Conservation (phyloP, 2,888 invertebrate species). For the Lamellibrachia satsuma region DNA sequence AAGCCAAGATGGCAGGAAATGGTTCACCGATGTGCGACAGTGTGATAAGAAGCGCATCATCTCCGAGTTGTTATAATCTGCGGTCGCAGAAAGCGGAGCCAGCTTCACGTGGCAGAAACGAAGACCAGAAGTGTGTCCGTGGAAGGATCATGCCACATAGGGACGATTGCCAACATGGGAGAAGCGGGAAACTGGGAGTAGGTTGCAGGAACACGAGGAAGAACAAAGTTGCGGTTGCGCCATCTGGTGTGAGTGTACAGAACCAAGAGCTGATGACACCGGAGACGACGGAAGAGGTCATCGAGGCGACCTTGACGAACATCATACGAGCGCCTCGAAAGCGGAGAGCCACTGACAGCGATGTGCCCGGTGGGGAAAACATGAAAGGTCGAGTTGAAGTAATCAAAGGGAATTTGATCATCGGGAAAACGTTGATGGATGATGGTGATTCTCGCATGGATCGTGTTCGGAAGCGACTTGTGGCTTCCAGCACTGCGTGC, state of each 20-base stretch:
- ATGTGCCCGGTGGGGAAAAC: background rate
- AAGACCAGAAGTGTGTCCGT: background rate
- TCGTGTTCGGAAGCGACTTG: background rate
- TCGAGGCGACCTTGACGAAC: background rate
- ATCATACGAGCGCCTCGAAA: background rate
- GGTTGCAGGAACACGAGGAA: background rate
- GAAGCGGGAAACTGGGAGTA: background rate
- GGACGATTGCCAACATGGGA: background rate
- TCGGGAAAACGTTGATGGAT: background rate
- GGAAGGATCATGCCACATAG: background rate
- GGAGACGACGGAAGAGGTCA: background rate
- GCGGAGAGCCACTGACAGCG: background rate
- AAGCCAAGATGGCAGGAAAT: background rate
- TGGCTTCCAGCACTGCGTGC: background rate
- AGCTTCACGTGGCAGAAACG: background rate
- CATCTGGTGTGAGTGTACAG: background rate
- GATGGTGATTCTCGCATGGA: background rate
- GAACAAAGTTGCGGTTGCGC: background rate
- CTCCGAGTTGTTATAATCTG: background rate
- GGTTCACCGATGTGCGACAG: background rate
- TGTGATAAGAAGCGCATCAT: background rate
- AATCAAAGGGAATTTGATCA: background rate
- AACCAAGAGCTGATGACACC: background rate
- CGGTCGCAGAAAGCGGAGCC: background rate
- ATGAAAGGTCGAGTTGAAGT: background rate